phyloP scores from a whole-genome alignment of 2,888 invertebrate species.

The Sphecodes monilicornis region DNA sequence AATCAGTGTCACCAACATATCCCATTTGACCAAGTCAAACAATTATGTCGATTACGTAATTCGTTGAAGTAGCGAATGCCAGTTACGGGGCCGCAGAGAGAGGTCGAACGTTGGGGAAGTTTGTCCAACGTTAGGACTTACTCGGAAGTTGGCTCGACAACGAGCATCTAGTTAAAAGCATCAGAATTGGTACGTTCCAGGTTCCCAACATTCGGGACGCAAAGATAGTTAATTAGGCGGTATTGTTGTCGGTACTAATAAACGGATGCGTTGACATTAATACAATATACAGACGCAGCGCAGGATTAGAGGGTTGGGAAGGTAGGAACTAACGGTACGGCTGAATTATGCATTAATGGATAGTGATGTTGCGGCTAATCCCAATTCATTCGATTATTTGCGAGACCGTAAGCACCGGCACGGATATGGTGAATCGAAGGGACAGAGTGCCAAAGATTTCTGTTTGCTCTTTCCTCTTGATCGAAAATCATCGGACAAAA shows the following conservation, averaged over 20 bases:
- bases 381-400: slow-evolving; percentile 80
- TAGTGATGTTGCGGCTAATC: slow-evolving; percentile 77
- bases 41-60: slow-evolving; percentile 55
- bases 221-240: slow-evolving; percentile 69
- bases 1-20: slow-evolving; percentile 34
- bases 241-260: slow-evolving; percentile 77
- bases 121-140: slow-evolving; percentile 11
- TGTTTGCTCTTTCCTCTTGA: background rate
- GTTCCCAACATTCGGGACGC: slow-evolving; percentile 42
- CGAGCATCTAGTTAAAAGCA: slow-evolving; percentile 46
- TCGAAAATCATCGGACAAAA: background rate
- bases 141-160: slow-evolving; percentile 44
- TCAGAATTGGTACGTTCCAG: slow-evolving; percentile 61
- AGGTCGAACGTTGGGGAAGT: background rate
- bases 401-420: slow-evolving; percentile 64
- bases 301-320: slow-evolving; percentile 34
- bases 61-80: slow-evolving; percentile 31
- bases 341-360: slow-evolving; percentile 80
- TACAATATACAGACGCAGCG: slow-evolving; percentile 70
- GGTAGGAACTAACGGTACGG: slow-evolving; percentile 69
- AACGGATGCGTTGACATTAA: slow-evolving; percentile 78
- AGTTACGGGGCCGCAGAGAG: background rate
- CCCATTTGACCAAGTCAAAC: slow-evolving; percentile 35
- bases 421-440: slow-evolving; percentile 29
- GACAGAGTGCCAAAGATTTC: slow-evolving; percentile 24